Base-by-base conservation (phyloP, 2,888 invertebrate genomes). In the Thelaira solivaga region DNA sequence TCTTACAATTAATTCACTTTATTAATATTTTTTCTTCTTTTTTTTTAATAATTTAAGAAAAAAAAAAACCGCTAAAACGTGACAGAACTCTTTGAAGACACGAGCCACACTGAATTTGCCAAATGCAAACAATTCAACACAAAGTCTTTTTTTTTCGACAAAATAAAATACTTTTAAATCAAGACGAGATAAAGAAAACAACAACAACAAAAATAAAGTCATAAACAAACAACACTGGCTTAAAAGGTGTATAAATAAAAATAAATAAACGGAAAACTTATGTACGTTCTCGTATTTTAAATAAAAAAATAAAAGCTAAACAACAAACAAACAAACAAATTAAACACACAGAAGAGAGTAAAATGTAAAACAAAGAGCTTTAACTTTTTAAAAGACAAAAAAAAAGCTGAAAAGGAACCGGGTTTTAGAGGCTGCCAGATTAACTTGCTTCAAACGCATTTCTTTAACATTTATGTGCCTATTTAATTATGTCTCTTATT, bases 61-160 rank as follows among this genome's bases (percentile, higher is more conserved):
- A 16, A 13, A 39, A 39, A 73, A 59, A 65, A 64, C 62, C 59
- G 67, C 69, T 59, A 16, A 57, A 34, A 84, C 87, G 86, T 85
- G 86, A 88, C 89, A 88, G 86, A 85, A 85, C 88, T 85, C 87
- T 86, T 86, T 87, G 89, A 88, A 86, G 89, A 87, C 88, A 88
- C 88, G 88, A 88, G 87, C 86, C 87, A 85, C 86, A 89, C 89
- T 89, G 84, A 88, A 87, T 84, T 84, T 85, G 84, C 83, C 84
- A 83, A 82, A 82, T 83, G 85, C 82, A 82, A 83, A 82, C 84
- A 85, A 85, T 84, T 86, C 83, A 85, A 83, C 85, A 85, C 81
- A 83, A 86, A 84, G 85, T 85, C 86, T 86, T 80, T 72, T 75
- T 74, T 67, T 39, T n/a, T n/a, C n/a, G n/a, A n/a, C 43, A 8